phyloP scores from a whole-genome alignment of 2,888 invertebrate species.

The Drosophila borealis region DNA sequence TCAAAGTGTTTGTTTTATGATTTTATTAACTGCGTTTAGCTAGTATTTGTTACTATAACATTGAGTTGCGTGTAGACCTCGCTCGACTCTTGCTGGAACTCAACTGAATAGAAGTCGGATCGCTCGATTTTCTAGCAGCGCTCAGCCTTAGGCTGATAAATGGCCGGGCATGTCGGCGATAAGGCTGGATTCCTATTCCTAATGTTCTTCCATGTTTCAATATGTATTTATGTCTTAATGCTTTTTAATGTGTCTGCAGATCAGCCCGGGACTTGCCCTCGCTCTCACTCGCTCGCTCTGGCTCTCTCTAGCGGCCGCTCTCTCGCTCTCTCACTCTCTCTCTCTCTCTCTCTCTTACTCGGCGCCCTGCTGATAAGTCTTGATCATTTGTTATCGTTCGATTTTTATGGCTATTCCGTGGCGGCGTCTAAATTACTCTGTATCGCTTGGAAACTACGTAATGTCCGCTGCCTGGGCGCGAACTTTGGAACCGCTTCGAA shows the following conservation, averaged over 20 bases:
- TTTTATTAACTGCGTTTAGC: no score
- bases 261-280: slow-evolving; percentile 11
- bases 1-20: no score
- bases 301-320: not conserved
- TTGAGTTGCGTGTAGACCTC: slow-evolving; percentile 10
- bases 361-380: slow-evolving; percentile 13
- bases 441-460: slow-evolving; percentile 74
- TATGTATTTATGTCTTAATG: slow-evolving; percentile 17
- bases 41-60: no score
- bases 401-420: slow-evolving; percentile 40
- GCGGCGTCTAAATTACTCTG: slow-evolving; percentile 65
- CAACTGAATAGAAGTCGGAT: slow-evolving; percentile 34
- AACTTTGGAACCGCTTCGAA: slow-evolving; percentile 52
- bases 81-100: slow-evolving; percentile 26
- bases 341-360: not conserved
- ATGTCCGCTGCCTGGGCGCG: slow-evolving; percentile 38
- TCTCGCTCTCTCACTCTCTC: not conserved
- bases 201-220: slow-evolving; percentile 9
- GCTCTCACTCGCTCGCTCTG: not conserved
- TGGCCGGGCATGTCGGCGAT: slow-evolving; percentile 28
- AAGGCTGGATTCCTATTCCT: slow-evolving; percentile 26
- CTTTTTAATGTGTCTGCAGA: slow-evolving; percentile 38
- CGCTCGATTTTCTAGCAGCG: slow-evolving; percentile 18
- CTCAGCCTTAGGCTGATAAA: slow-evolving; percentile 37
- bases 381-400: slow-evolving; percentile 58